Evolutionary conservation across 2,888 invertebrate species (phyloP), one percentile per base, ranked within the genome.

Genomic region (Trachelus tabidus): DNA sequence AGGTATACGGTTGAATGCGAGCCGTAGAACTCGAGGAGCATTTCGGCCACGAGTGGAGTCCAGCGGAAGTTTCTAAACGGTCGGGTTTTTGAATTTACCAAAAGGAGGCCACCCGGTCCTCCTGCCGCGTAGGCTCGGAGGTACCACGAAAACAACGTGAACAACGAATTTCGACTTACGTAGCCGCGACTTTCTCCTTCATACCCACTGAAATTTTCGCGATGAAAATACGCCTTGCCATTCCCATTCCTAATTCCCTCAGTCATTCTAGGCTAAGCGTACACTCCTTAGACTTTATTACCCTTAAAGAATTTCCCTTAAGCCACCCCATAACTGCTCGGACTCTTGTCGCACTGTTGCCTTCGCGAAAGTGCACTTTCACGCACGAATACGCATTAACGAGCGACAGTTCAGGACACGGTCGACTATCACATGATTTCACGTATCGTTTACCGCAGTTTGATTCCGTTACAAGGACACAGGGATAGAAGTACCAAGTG

Each of bases 61-160:
- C 23, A 56, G 56, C 23, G 56, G 56, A 9, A 56, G 56, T 23
- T 56, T 56, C 56, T 73, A 75, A 78, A 35, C 75, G 56, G 75
- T 56, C 73, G 78, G 23, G 35, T 78, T 76, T 76, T 78, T 78
- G 78, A 78, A 75, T 71, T 77, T 35, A 31, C 73, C 73, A 75
- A 78, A 76, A 76, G 73, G 68, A 77, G 56, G 4, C 31, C 34
- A 35, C 12, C 56, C 33, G 30, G n/a, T 9, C 75, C 73, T 74
- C 77, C 74, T 34, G 77, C 56, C 75, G 77, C 75, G 75, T 78
- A 35, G 78, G 68, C 75, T 33, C 76, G 78, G 73, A 69, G 76
- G 68, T 56, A 68, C 75, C 68, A 73, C 6, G 31, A 71, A 71
- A 78, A 75, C 78, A 73, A 56, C 9, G 9, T 23, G 56, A 23